Evolutionary conservation across 2,113 vertebrate genomes (phyloP).

Genomic region (Mastomys coucha): DNA sequence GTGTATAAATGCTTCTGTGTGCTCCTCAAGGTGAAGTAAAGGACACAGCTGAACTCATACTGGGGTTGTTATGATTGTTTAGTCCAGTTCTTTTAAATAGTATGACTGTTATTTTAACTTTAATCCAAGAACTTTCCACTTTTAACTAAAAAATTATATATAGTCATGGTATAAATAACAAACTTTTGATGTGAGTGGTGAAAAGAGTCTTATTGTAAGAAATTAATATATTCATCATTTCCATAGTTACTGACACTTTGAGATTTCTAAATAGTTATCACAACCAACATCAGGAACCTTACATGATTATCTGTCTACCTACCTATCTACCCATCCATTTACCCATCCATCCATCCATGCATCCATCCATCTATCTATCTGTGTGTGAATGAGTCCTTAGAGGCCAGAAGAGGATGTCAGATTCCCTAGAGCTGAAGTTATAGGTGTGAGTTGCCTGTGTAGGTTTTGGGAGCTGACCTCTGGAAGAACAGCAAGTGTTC

Average conservation of each 20-base stretch:
- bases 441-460: not conserved
- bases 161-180: not conserved
- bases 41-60: not conserved
- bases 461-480: not conserved
- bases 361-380: not conserved
- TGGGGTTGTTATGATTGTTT: not conserved
- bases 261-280: not conserved
- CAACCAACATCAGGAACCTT: not conserved
- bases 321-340: not conserved
- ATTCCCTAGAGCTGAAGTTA: not conserved
- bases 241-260: not conserved
- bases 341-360: no score
- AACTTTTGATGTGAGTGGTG: not conserved
- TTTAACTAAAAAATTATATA: not conserved
- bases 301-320: not conserved
- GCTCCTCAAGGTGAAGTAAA: not conserved
- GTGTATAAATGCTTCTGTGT: not conserved
- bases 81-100: not conserved
- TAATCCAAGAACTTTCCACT: not conserved
- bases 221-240: not conserved
- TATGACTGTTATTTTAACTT: slow-evolving; percentile 28
- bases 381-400: no score
- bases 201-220: not conserved
- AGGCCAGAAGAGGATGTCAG: not conserved
- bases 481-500: not conserved